Evolutionary conservation across 92 coral and sea anemone genomes (phyloP).

Genomic region (Parazoanthus swiftii): DNA sequence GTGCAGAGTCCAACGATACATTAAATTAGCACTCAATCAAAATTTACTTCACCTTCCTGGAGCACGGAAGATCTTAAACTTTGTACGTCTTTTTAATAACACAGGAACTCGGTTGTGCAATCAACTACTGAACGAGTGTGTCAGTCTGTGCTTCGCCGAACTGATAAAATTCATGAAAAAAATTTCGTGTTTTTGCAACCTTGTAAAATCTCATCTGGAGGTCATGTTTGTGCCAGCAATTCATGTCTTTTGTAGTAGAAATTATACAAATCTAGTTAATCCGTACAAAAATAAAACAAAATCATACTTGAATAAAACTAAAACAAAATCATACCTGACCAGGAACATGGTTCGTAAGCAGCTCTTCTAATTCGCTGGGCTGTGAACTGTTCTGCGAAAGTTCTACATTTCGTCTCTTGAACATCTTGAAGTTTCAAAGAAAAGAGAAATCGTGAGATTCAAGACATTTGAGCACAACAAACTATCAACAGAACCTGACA

Average conservation of each 20-base stretch:
- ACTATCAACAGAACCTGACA: not conserved
- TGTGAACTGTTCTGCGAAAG: slow-evolving; percentile 50
- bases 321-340: slow-evolving; percentile 54
- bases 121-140: not conserved
- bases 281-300: slow-evolving; percentile 1
- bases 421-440: slow-evolving; percentile 69
- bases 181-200: not conserved
- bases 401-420: slow-evolving; percentile 95
- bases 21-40: not conserved
- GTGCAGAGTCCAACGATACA: not conserved
- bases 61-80: not conserved
- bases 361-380: slow-evolving; percentile 74
- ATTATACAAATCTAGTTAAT: not conserved
- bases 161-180: not conserved
- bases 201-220: not conserved
- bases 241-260: not conserved
- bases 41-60: not conserved
- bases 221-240: not conserved
- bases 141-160: not conserved
- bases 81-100: no score
- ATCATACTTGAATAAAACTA: slow-evolving; percentile 54
- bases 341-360: slow-evolving; percentile 71
- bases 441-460: not conserved
- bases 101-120: not conserved
- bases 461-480: not conserved